Evolutionary conservation across 30 jellyfish, hydroid and myxozoan genomes (phyloP).

Genomic region (Calvadosia cruxmelitensis): DNA sequence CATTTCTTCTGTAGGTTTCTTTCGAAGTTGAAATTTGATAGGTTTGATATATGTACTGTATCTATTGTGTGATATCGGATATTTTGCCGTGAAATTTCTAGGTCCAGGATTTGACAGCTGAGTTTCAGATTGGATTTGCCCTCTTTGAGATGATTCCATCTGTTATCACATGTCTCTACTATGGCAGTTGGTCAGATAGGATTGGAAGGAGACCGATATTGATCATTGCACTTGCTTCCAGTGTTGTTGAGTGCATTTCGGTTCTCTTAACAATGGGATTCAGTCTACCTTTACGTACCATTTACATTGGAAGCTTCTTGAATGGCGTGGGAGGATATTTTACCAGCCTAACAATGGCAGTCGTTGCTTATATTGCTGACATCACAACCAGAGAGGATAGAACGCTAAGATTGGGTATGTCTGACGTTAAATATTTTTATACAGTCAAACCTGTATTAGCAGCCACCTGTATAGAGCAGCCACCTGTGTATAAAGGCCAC

Average conservation of each 20-base stretch:
- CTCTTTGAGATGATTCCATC: conserved; percentile 44
- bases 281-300: conserved; percentile 32
- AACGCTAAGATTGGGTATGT: conserved; percentile 59
- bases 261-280: conserved; percentile 27
- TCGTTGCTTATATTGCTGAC: conserved; percentile 61
- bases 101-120: conserved; percentile 46
- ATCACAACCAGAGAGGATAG: conserved; percentile 34
- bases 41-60: no score
- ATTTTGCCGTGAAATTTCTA: no score
- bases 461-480: no score
- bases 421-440: no score
- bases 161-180: conserved; percentile 23
- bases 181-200: conserved; percentile 67
- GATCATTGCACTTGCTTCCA: conserved; percentile 17
- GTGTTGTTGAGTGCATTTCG: conserved; percentile 16
- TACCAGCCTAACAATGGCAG: conserved; percentile 39
- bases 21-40: no score
- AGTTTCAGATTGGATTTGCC: conserved; percentile 33
- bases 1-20: no score
- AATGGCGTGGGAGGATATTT: conserved; percentile 69
- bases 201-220: conserved; percentile 67
- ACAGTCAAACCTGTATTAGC: no score
- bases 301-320: conserved; percentile 39
- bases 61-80: no score
- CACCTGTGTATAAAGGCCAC: no score